Evolutionary conservation across 2,113 vertebrate species (phyloP), one percentile per base, ranked within the genome.

Genomic region (Catharus minimus): DNA sequence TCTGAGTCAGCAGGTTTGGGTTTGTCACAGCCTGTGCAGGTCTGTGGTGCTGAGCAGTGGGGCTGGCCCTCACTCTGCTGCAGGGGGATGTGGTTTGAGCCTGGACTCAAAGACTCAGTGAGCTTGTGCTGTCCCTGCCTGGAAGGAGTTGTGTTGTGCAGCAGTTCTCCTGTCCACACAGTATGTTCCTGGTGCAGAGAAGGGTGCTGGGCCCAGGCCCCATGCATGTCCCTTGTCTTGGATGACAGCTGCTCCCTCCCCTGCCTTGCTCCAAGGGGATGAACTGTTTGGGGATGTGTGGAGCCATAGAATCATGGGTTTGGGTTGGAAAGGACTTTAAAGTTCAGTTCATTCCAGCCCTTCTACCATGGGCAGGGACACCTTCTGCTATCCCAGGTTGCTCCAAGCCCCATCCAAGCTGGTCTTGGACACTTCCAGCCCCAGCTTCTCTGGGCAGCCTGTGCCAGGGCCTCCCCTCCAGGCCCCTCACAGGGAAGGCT

Each of bases 1-100:
- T 94, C 86, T 95, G 92, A 90, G 72, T 97, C 95, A 96, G 96
- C 89, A 86, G 57, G 18, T 95, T 89, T 77, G 83, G 41, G 52
- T 60, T 89, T 71, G 65, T 86, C 77, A 83, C 80, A 66, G 69
- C 69, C 83, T 36, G 11, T 26, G 73, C 14, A 22, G 81, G 26
- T 71, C 65, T 24, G 57, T 20, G 47, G 28, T 30, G 27, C 41
- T 32, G 33, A 38, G 20, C 13, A 18, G 17, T 11, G 17, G 24
- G 20, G 28, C 64, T 81, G 46, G 5, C 17, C 62, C 60, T 14
- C 32, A 4, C 61, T 8, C 38, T 47, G 15, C 44, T 38, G 44
- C 4, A 0, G 36, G 64, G 43, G 32, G 7, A 6, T 0, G 0
- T 10, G 23, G 10, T 32, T 64, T 47, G 65, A 60, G 50, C 64